phyloP scores from a whole-genome alignment of 2,113 vertebrate species.

The Phaethornis superciliosus region DNA sequence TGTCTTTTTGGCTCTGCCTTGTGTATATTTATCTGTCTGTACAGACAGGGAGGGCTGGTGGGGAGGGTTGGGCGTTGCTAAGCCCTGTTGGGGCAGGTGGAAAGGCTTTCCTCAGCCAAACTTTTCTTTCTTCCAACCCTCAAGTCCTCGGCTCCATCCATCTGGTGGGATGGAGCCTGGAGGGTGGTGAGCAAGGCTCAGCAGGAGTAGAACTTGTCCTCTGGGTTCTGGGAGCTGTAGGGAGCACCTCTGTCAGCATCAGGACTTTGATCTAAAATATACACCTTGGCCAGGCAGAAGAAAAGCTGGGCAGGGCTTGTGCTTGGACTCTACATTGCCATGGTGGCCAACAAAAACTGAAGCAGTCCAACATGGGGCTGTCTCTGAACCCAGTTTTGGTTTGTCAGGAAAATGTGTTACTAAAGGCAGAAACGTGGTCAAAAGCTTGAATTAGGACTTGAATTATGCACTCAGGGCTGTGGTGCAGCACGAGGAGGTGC shows the following conservation, averaged over 20 bases:
- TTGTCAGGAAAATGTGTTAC: not conserved
- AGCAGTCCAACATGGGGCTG: not conserved
- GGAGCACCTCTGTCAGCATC: accelerated
- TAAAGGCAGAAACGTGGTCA: not conserved
- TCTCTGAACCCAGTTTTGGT: not conserved
- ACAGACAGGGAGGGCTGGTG: not conserved
- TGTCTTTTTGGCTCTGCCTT: conserved; percentile 1
- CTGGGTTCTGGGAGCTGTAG: accelerated
- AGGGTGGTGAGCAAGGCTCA: not conserved
- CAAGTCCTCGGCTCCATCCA: too few relatives aligned
- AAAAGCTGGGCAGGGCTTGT: not conserved
- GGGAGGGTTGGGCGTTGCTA: not conserved
- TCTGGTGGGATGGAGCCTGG: not conserved
- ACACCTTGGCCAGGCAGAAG: not conserved
- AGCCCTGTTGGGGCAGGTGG: not conserved
- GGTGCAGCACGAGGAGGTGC: not conserved
- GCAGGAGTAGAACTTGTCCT: not conserved
- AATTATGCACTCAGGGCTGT: not conserved
- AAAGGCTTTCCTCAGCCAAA: too few relatives aligned
- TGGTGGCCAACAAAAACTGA: not conserved
- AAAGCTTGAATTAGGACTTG: not conserved
- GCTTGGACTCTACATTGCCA: not conserved
- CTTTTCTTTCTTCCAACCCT: too few relatives aligned
- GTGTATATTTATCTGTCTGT: not conserved
- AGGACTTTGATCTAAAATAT: not conserved